Percentiles rank a stretch among this genome's conserved stretches.
Evolutionary conservation across 2,797 vertebrate species (phyloP).

Genomic region (Aulostomus chinensis): DNA sequence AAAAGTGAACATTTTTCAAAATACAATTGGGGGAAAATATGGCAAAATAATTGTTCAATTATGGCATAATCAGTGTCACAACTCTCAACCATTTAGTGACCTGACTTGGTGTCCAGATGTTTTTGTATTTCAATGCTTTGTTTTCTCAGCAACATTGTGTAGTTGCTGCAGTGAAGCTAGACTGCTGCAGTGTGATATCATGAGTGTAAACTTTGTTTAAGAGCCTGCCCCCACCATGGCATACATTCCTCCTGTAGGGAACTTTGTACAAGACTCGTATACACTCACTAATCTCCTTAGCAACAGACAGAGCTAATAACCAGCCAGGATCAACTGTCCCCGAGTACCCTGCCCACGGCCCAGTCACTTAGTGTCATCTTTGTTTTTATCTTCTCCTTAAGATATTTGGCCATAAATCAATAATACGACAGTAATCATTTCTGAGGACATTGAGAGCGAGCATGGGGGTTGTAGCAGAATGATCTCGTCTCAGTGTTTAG

Average conservation of each 20-base stretch:
- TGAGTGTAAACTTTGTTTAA: conserved; percentile 45
- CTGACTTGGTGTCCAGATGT: conserved; percentile 42
- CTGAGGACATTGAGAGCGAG: too few species aligned
- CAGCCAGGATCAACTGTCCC: conserved; percentile 41
- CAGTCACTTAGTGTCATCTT: too few species aligned
- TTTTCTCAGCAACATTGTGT: conserved; percentile 58
- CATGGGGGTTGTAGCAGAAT: not conserved
- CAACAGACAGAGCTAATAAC: conserved; percentile 77
- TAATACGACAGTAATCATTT: not conserved
- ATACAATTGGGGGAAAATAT: too few species aligned
- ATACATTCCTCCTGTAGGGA: conserved; percentile 91
- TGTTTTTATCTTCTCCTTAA: not conserved
- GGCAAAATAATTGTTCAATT: too few species aligned
- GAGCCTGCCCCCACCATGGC: conserved; percentile 78
- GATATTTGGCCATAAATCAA: not conserved
- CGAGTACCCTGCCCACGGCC: not conserved
- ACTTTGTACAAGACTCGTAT: conserved; percentile 76
- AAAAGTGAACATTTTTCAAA: too few species aligned
- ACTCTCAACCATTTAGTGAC: conserved; percentile 11
- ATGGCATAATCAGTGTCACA: not conserved
- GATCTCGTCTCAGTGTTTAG: too few species aligned
- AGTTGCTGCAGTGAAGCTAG: conserved; percentile 64
- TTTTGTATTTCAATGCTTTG: conserved; percentile 56
- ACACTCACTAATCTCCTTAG: conserved; percentile 64
- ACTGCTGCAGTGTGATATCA: conserved; percentile 72